phyloP scores from a whole-genome alignment of 2,113 vertebrate species.

The Oncorhynchus mykiss region DNA sequence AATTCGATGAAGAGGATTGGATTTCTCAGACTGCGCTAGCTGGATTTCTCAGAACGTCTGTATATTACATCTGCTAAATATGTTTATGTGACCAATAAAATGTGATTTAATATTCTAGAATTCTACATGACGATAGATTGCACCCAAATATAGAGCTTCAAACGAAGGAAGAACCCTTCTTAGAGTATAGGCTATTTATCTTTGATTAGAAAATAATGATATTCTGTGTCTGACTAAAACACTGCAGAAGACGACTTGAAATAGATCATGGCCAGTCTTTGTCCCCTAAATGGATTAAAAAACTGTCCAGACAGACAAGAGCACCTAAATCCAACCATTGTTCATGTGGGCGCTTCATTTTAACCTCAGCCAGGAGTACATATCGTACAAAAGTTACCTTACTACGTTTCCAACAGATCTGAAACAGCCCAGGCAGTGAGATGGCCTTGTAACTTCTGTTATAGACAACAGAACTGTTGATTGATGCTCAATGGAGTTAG shows the following conservation, averaged over 20 bases:
- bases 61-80: neutral
- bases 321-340: slow-evolving; percentile 61
- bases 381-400: neutral
- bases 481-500: neutral
- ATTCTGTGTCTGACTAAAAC: slow-evolving; percentile 3
- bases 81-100: no score
- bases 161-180: neutral
- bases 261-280: slow-evolving; percentile 35
- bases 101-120: neutral
- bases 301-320: slow-evolving; percentile 62
- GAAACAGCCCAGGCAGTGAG: no score
- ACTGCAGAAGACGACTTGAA: slow-evolving; percentile 3
- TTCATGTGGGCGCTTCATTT: slow-evolving; percentile 51
- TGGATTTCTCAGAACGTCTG: no score
- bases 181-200: neutral
- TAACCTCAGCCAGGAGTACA: neutral
- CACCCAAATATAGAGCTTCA: no score
- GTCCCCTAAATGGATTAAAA: slow-evolving; percentile 73
- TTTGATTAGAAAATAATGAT: neutral
- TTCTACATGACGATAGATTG: neutral
- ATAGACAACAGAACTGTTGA: neutral
- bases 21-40: neutral
- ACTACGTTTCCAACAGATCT: neutral
- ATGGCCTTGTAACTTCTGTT: no score
- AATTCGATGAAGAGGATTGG: slow-evolving; percentile 12